phyloP scores from a whole-genome alignment of 2,113 vertebrate species.

The Podilymbus podiceps region DNA sequence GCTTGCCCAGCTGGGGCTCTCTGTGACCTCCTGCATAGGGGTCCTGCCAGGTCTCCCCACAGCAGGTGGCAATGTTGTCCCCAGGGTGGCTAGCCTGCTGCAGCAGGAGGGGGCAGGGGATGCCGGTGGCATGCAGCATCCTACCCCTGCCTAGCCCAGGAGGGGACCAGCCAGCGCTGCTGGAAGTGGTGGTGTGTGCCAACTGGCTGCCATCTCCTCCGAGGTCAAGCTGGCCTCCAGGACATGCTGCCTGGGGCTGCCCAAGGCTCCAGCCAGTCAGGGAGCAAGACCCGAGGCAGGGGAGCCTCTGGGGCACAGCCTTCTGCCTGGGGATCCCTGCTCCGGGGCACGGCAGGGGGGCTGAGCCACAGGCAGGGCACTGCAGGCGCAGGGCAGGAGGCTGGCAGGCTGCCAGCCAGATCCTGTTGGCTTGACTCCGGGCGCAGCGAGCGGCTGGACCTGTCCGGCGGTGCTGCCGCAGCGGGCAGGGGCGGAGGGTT shows the following conservation, averaged over 20 bases:
- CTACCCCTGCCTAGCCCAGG: not conserved
- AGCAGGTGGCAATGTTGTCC: not conserved
- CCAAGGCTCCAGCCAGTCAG: fast-evolving
- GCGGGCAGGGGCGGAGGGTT: not conserved
- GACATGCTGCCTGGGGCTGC: not conserved
- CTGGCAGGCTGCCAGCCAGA: not conserved
- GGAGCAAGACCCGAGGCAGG: not conserved
- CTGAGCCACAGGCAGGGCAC: not conserved
- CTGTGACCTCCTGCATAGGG: no score
- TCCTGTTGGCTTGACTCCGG: not conserved
- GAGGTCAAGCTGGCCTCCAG: not conserved
- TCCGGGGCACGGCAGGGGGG: fast-evolving
- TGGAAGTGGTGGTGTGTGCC: not conserved
- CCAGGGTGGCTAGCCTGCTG: fast-evolving
- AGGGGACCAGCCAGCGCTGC: not conserved
- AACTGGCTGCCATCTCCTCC: not conserved
- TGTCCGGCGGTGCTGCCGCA: not conserved
- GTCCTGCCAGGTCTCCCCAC: fast-evolving
- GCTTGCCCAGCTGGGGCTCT: not conserved
- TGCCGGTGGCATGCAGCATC: fast-evolving
- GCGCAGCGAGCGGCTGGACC: not conserved
- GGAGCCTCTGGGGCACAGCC: not conserved
- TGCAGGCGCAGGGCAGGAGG: not conserved
- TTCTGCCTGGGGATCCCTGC: not conserved
- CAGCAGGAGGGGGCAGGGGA: not conserved